These are phyloP conservation scores for Vannuccia rotundouncinata DNA, from an alignment of 2,888 invertebrate species.

Conservation along the genomic window DNA sequence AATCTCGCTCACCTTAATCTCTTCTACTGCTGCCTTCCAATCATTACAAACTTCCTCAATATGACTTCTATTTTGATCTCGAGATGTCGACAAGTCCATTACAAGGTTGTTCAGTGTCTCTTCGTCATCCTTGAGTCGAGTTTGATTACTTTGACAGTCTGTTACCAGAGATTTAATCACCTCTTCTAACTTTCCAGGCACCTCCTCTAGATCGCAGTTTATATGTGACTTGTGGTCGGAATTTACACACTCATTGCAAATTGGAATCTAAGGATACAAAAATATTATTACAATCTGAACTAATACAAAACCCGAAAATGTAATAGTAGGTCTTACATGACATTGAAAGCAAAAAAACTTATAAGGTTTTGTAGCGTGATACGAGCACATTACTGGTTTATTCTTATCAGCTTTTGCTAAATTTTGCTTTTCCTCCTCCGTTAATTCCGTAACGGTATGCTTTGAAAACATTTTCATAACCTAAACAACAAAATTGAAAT, in stretches of 20 bases:
- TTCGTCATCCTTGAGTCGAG: slow-evolving; percentile 7
- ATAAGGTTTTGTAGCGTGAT: slow-evolving; percentile 18
- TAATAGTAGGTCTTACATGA: too few species aligned
- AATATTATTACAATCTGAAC: neutral
- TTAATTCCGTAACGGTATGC: slow-evolving; percentile 34
- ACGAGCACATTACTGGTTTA: slow-evolving; percentile 32
- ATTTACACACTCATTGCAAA: slow-evolving; percentile 25
- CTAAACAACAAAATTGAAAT: neutral
- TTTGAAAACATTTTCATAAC: slow-evolving; percentile 27
- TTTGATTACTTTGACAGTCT: neutral
- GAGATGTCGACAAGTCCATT: slow-evolving; percentile 25
- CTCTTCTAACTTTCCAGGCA: slow-evolving; percentile 25
- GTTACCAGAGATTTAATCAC: neutral
- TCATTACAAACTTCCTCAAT: slow-evolving; percentile 32
- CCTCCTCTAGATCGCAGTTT: neutral
- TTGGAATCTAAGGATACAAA: slow-evolving; percentile 24
- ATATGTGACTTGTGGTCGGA: slow-evolving; percentile 34
- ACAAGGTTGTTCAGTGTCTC: slow-evolving; percentile 28
- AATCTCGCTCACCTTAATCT: slow-evolving; percentile 27
- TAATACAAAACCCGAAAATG: too few species aligned
- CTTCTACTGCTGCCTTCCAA: slow-evolving; percentile 34
- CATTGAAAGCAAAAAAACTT: slow-evolving; percentile 36
- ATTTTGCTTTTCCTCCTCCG: slow-evolving; percentile 36
- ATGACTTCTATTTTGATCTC: slow-evolving; percentile 22
- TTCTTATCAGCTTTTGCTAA: slow-evolving; percentile 1